A percentile compares a stretch with the other conserved stretches of the same genome.
Evolutionary conservation across 2,888 invertebrate species (phyloP).

Genomic region (Drosophila paramelanica): DNA sequence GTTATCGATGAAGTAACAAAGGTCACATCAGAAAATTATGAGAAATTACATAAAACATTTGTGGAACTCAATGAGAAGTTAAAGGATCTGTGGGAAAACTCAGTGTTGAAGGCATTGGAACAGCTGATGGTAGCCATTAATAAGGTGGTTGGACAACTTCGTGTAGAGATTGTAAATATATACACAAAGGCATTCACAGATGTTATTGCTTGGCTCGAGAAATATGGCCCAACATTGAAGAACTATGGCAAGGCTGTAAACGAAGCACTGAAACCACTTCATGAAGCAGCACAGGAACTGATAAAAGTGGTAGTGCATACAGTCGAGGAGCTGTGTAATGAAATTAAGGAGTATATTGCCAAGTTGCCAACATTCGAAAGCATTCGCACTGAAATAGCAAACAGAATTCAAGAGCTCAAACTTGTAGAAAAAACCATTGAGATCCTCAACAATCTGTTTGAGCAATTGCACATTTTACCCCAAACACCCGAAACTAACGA

Average conservation of each 20-base stretch:
- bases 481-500: slow-evolving; percentile 88
- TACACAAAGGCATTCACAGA: slow-evolving; percentile 58
- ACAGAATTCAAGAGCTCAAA: slow-evolving; percentile 84
- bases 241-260: slow-evolving; percentile 84
- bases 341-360: slow-evolving; percentile 86
- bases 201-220: slow-evolving; percentile 69
- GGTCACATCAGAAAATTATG: slow-evolving; percentile 79
- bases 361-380: slow-evolving; percentile 85
- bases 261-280: slow-evolving; percentile 83
- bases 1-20: slow-evolving; percentile 85
- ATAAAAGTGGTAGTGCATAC: slow-evolving; percentile 82
- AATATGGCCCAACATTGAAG: slow-evolving; percentile 79
- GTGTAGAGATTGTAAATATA: slow-evolving; percentile 64
- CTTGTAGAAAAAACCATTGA: slow-evolving; percentile 87
- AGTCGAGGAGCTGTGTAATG: slow-evolving; percentile 67
- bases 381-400: slow-evolving; percentile 62
- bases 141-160: slow-evolving; percentile 69
- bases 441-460: slow-evolving; percentile 86
- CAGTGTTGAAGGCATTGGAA: slow-evolving; percentile 82
- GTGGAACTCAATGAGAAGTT: slow-evolving; percentile 83
- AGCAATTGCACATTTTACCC: slow-evolving; percentile 86
- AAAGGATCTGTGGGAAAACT: slow-evolving; percentile 85
- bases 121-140: slow-evolving; percentile 67
- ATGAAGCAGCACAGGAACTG: slow-evolving; percentile 84
- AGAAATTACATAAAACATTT: slow-evolving; percentile 85